phyloP scores from a whole-genome alignment of 2,113 vertebrate genomes.

The Aplodontia rufa region DNA sequence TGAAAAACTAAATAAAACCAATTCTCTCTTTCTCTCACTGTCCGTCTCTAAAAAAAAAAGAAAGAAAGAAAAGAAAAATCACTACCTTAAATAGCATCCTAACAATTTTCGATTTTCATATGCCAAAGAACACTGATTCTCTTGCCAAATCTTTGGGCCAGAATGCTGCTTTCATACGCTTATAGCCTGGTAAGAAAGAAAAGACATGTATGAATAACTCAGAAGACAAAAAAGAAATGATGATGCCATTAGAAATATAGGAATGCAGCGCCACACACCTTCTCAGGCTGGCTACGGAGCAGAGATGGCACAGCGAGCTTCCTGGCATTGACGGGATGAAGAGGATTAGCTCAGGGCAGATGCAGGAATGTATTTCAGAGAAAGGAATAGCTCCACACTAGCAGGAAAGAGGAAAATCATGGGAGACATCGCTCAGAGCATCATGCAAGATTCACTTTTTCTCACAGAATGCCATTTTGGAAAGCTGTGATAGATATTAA shows the following conservation, averaged over 20 bases:
- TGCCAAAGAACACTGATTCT: conserved; percentile 1
- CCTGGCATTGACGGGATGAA: not conserved
- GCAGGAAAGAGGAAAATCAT: not conserved
- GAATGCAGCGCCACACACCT: not conserved
- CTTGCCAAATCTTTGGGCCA: not conserved
- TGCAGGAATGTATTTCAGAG: not conserved
- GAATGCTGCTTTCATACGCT: not conserved
- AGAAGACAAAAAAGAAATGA: not conserved
- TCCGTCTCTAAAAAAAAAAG: too few species aligned
- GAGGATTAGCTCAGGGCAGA: not conserved
- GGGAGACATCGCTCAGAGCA: not conserved
- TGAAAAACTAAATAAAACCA: too few species aligned
- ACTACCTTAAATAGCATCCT: not conserved
- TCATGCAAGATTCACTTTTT: not conserved
- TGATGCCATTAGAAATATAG: not conserved
- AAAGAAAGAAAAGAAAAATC: too few species aligned
- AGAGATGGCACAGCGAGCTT: not conserved
- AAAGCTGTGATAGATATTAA: not conserved
- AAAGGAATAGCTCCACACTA: not conserved
- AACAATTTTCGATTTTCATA: not conserved
- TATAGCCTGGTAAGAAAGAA: not conserved
- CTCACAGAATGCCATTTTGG: not conserved
- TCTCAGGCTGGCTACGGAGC: not conserved
- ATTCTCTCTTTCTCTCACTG: too few species aligned
- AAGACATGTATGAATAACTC: not conserved